phyloP scores from a whole-genome alignment of 2,113 vertebrate species.

The Copsychus sechellarum region DNA sequence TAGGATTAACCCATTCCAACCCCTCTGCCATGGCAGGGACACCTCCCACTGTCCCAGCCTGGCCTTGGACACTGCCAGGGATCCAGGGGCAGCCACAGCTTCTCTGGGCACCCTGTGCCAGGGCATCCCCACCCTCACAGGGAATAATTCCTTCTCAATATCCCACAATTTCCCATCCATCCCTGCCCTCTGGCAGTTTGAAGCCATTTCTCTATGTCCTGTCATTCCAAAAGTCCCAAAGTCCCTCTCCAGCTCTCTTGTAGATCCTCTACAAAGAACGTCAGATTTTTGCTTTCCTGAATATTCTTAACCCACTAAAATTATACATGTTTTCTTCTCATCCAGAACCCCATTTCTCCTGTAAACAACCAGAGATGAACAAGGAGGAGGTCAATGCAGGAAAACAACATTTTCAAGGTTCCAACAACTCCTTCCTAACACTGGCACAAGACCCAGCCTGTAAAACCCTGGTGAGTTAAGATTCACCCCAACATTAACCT shows the following conservation, averaged over 20 bases:
- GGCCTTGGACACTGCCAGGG: not conserved
- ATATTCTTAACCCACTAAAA: not conserved
- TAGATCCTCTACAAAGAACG: not conserved
- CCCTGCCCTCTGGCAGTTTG: not conserved
- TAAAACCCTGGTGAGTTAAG: not conserved
- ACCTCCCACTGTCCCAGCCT: accelerated
- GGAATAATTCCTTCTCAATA: accelerated
- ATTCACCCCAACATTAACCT: not conserved
- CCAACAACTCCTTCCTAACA: not conserved
- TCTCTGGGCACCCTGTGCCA: not conserved
- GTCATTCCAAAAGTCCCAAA: not conserved
- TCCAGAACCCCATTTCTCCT: not conserved
- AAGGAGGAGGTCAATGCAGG: not conserved
- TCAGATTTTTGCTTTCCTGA: not conserved
- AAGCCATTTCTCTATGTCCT: not conserved
- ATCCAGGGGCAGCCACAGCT: not conserved
- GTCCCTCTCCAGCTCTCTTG: not conserved
- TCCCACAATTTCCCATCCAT: not conserved
- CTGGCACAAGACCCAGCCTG: not conserved
- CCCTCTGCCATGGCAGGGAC: not conserved
- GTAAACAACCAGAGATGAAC: not conserved
- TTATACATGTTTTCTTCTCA: not conserved
- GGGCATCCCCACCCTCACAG: accelerated
- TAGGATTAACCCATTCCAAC: not conserved
- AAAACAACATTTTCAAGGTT: not conserved